Base-by-base conservation (phyloP, 2,888 invertebrate genomes). In the Rhingia rostrata region DNA sequence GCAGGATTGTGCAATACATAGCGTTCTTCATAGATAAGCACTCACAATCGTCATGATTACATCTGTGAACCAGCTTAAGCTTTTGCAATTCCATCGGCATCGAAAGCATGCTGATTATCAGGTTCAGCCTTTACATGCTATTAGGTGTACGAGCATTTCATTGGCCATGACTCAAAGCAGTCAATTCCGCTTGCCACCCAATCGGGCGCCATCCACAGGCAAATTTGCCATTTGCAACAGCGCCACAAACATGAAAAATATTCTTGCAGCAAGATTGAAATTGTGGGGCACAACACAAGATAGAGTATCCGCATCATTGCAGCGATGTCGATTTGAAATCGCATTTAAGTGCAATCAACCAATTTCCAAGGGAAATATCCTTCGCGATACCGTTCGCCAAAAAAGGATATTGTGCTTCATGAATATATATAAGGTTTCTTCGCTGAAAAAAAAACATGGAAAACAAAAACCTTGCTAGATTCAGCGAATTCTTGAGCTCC, bases 261-360 rank as follows among this genome's bases (percentile, higher is more conserved):
- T 70, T 32, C 56, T 37, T 32, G 49, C 47, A 51, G n/a, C 30
- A 39, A 6, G 12, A 69, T 33, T 33, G 51, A 54, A 39, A 60
- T 35, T 35, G 54, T 39, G 33, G 30, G 9, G 22, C 30, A 22
- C 39, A 45, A n/a, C 22, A 56, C 43, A 53, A 30, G 7, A 32
- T 4, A 30, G 49, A 53, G 32, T 35, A 53, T 22, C 49, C 69
- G 14, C 22, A 33, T 45, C 41, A 63, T 41, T 30, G 33, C 54
- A 41, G 35, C 35, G 53, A 47, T 77, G 75, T 78, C 66, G 83
- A 77, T 86, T 86, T 84, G 74, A 75, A 81, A 81, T 84, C 73
- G 69, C 39, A 84, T 84, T 86, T 73, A 84, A 84, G 81, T 77
- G 86, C 79, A 86, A 86, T 86, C 86, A 86, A 84, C 74, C 77